Evolutionary conservation across 1,140 invertebrate genomes (phyloP), one percentile per base, ranked within the genome.

Genomic region (Zaprionus gabonicus): DNA sequence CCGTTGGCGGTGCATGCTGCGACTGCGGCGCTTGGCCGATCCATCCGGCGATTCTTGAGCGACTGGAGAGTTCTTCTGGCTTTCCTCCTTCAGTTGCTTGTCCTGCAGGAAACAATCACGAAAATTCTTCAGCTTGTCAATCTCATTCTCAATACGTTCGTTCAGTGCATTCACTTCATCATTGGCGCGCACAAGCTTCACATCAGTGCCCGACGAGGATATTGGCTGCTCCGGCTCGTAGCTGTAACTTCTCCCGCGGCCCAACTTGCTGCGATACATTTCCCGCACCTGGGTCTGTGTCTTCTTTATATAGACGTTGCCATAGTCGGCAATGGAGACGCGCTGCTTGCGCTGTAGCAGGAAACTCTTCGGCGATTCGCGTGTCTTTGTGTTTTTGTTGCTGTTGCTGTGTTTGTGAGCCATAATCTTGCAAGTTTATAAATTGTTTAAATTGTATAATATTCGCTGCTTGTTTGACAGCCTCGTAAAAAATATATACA

Each of bases 81-180:
- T 20, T 13, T 10, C 17, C 28, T 44, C 6, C 56, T 28, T 15
- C 3, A n/a, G 5, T 20, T 44, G 0, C 0, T 63, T 25, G 1
- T 15, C 5, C 9, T 65, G 25, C 0, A 72, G 5, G 3, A 78
- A 62, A 13, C 41, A 34, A 1, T 71, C 15, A 0, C 69, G 66
- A 12, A 81, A 81, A 1, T 57, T 49, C 15, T 76, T 81, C 4
- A 87, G 17, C 20, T 53, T 74, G 0, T 25, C 62, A 2, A 87
- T 78, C 28, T 87, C 84, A 49, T 55, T 13, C 20, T 71, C 63
- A 28, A 87, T 88, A 58, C 59, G 38, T 3, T 27, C 12, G n/a
- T 81, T 65, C 1, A 87, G 31, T 0, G 15, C 5, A 0, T 67
- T 31, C 15, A 88, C 67, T 9, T 77, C 23, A 1, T 60, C 13